Conservation (phyloP, 1,140 invertebrate genomes). For the Teleogryllus occipitalis region DNA sequence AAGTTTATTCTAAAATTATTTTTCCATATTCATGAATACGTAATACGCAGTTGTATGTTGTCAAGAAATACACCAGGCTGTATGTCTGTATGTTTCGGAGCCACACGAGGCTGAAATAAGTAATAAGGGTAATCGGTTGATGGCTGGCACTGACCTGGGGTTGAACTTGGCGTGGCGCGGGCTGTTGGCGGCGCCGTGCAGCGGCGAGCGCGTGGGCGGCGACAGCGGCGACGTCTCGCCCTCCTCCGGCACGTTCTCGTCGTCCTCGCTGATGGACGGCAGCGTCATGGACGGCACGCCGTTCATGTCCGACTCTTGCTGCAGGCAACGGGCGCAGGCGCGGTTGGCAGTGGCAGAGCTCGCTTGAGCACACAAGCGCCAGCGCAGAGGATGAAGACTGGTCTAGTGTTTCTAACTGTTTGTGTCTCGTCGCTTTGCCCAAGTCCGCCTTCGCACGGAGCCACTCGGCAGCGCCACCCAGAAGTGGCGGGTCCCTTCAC, state of each 20-base stretch:
- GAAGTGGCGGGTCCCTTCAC: too few species aligned
- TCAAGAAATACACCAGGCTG: too few species aligned
- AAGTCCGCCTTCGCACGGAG: too few species aligned
- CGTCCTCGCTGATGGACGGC: constrained; percentile 86
- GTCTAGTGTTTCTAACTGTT: too few species aligned
- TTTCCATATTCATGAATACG: not conserved
- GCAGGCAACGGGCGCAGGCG: constrained; percentile 17
- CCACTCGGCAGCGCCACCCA: too few species aligned
- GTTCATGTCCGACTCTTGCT: constrained; percentile 70
- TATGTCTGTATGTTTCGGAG: too few species aligned
- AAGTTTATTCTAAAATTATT: not conserved
- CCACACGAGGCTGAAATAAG: too few species aligned
- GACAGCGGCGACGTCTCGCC: constrained; percentile 47
- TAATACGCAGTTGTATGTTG: not conserved
- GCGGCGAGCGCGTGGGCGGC: constrained; percentile 35
- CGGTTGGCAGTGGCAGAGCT: too few species aligned
- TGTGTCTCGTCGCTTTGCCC: too few species aligned
- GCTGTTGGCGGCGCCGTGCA: constrained; percentile 48
- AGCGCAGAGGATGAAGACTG: too few species aligned
- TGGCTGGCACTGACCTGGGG: constrained; percentile 37
- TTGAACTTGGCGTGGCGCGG: constrained; percentile 57
- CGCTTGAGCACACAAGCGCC: too few species aligned
- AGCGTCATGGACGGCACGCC: constrained; percentile 70
- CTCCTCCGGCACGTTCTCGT: constrained; percentile 71
- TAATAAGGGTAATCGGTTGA: too few species aligned